phyloP scores from a whole-genome alignment of 2,797 vertebrate genomes.

The Oophaga sylvatica region DNA sequence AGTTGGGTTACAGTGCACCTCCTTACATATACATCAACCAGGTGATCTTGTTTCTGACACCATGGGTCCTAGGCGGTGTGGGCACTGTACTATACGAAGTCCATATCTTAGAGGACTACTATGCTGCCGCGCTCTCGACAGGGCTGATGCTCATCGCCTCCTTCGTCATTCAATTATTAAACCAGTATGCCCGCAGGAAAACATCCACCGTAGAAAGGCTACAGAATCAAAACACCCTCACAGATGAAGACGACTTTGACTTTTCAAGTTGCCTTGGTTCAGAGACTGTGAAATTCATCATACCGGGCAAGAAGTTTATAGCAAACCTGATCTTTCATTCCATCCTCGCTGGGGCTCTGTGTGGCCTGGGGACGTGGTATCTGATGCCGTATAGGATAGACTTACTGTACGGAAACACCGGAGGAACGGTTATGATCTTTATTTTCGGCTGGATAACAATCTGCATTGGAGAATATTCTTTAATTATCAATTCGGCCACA shows the following conservation, averaged over 20 bases:
- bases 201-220: slow-evolving; percentile 84
- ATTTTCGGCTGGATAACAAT: slow-evolving; percentile 92
- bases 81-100: slow-evolving; percentile 89
- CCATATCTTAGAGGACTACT: slow-evolving; percentile 82
- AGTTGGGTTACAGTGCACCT: slow-evolving; percentile 92
- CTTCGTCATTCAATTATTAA: slow-evolving; percentile 82
- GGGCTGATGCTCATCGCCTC: slow-evolving; percentile 89
- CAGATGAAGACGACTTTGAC: slow-evolving; percentile 95
- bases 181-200: slow-evolving; percentile 79
- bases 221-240: slow-evolving; percentile 81
- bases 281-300: slow-evolving; percentile 92
- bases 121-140: slow-evolving; percentile 82
- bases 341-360: slow-evolving; percentile 85
- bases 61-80: slow-evolving; percentile 91
- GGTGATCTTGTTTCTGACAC: slow-evolving; percentile 88
- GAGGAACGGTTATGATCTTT: slow-evolving; percentile 82
- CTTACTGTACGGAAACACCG: slow-evolving; percentile 81
- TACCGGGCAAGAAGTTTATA: slow-evolving; percentile 91
- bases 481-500: slow-evolving; percentile 91
- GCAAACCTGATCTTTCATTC: slow-evolving; percentile 88
- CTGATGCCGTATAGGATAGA: slow-evolving; percentile 87
- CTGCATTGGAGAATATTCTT: slow-evolving; percentile 93
- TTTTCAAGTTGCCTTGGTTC: slow-evolving; percentile 89
- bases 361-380: slow-evolving; percentile 95
- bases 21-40: slow-evolving; percentile 93